Evolutionary conservation across 2,797 vertebrate species (phyloP), one percentile per base, ranked within the genome.

Genomic region (Melanogrammus aeglefinus): DNA sequence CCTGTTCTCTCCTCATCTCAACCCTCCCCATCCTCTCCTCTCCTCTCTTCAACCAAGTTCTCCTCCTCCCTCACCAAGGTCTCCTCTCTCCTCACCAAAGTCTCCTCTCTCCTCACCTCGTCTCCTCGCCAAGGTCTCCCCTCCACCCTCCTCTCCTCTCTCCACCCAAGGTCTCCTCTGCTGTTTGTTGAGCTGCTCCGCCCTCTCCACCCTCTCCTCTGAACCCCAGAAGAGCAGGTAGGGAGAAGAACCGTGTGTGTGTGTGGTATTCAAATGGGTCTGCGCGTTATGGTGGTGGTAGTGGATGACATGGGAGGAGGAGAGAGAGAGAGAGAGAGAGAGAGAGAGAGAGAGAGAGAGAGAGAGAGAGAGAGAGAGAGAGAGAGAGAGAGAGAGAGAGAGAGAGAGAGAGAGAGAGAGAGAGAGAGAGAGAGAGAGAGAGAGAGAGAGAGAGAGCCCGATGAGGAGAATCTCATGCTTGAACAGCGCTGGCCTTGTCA

Each of bases 401-500:
- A 4, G 47, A 47, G 9, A 41, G 1, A 35, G 73, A 75, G 82
- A 78, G 72, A 75, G 47, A 78, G 41, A 38, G 35, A 71, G 27
- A 27, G n/a, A 2, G 51, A 51, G 10, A 41, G 1, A 35, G 73
- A 74, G 82, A 77, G 72, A 75, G 51, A 77, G 41, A 79, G 24
- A 44, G 29, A 71, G 24, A 4, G 44, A 51, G 10, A 31, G 1
- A 31, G 70, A 73, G 80, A 75, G 72, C 74, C 75, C 18, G 51
- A 78, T 38, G 31, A 31, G 13, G 83, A 86, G 88, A 87, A 82
- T 86, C 87, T 82, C 72, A 88, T 84, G 87, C 85, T 86, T 86
- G 88, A 84, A 84, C 82, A 83, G 86, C 83, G 87, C 88, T 87
- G 88, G 90, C 87, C 90, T 88, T 92, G 92, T 93, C 92, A 92